A percentile compares a stretch with the other conserved stretches of the same genome.
Conservation (phyloP, 2,113 vertebrate genomes). For the Nesospiza acunhae region DNA sequence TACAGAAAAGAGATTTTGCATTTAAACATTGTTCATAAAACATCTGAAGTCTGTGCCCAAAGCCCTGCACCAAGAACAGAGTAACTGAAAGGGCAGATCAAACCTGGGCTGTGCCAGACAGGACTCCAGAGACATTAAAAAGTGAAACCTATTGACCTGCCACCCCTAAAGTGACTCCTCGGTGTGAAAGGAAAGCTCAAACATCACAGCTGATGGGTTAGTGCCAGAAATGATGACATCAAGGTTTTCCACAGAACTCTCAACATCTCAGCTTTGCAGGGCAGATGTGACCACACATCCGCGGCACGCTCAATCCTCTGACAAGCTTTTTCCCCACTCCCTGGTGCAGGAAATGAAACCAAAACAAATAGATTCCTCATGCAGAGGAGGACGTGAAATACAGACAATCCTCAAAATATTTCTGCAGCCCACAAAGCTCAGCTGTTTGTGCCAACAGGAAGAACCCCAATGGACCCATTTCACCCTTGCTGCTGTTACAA, state of each 20-base stretch:
- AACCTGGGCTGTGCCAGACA: not conserved
- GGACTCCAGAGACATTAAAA: not conserved
- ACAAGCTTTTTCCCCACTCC: not conserved
- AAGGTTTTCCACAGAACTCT: not conserved
- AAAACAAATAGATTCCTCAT: not conserved
- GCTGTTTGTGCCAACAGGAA: not conserved
- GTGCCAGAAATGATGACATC: not conserved
- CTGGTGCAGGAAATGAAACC: not conserved
- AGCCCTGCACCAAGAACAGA: not conserved
- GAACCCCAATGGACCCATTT: not conserved
- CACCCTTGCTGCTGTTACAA: not conserved
- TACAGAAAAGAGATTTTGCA: not conserved
- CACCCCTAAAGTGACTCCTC: not conserved
- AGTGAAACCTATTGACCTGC: not conserved
- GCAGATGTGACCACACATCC: not conserved
- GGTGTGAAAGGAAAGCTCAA: not conserved
- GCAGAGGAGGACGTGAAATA: not conserved
- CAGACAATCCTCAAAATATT: not conserved
- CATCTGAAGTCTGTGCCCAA: not conserved
- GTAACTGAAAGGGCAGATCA: not conserved
- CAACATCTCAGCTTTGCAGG: fast-evolving
- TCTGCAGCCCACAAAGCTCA: not conserved
- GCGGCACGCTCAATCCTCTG: not conserved
- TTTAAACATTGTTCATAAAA: not conserved
- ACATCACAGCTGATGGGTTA: not conserved